Evolutionary conservation across 2,797 vertebrate genomes (phyloP).

Genomic region (Cyprinodon diabolis): DNA sequence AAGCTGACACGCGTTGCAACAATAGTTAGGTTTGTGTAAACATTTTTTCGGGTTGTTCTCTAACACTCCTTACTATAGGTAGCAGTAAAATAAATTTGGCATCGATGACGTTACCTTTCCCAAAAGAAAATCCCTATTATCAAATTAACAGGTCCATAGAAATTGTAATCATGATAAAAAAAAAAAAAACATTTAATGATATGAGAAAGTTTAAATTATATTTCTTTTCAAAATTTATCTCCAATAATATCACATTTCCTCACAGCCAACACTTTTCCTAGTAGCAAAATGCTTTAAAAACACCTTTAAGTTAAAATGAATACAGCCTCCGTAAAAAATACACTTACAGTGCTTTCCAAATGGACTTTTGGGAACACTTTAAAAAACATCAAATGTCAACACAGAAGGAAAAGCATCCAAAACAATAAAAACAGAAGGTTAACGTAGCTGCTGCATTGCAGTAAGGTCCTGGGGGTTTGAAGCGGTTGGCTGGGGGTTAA

Average conservation of each 20-base stretch:
- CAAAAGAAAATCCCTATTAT: too few species aligned
- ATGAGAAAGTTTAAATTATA: background rate
- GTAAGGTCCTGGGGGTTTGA: slow-evolving; percentile 12
- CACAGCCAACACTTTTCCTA: background rate
- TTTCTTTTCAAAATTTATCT: background rate
- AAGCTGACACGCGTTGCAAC: too few species aligned
- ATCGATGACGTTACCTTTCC: too few species aligned
- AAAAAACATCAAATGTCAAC: slow-evolving; percentile 29
- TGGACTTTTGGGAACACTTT: background rate
- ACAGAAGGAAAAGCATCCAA: slow-evolving; percentile 2
- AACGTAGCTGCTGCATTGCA: slow-evolving; percentile 32
- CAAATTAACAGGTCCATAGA: background rate
- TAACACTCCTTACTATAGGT: background rate
- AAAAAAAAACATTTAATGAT: background rate
- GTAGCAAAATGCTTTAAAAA: background rate
- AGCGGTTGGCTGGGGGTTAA: slow-evolving; percentile 47
- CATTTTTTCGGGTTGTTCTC: background rate
- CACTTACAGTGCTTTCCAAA: background rate
- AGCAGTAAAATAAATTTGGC: too few species aligned
- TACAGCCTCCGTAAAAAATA: background rate
- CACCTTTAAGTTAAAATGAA: too few species aligned
- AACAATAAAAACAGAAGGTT: slow-evolving; percentile 22
- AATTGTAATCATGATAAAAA: background rate
- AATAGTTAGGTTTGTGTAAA: too few species aligned
- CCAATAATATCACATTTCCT: background rate